These are phyloP conservation scores for Drosophila longiperda DNA, from an alignment of 2,888 invertebrate genomes.

Conservation along the genomic window DNA sequence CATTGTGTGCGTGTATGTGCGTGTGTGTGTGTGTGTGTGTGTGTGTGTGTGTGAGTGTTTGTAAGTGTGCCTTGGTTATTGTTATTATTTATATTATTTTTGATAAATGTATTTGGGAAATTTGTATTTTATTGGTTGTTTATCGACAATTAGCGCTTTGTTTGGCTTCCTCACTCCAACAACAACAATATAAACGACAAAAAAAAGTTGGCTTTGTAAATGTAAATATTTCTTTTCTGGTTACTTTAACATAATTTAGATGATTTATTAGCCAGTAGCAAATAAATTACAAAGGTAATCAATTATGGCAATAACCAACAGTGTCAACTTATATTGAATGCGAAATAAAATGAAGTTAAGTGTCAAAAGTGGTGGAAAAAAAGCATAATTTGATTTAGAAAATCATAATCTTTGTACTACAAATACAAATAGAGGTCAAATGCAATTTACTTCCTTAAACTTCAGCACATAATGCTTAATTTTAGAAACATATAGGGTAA, in stretches of 20 bases:
- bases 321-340: constrained; percentile 2
- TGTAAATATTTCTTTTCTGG: constrained; percentile 48
- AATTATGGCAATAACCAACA: constrained; percentile 27
- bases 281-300: constrained; percentile 25
- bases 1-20: constrained; percentile 14
- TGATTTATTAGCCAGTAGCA: constrained; percentile 54
- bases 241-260: constrained; percentile 49
- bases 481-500: constrained; percentile 15
- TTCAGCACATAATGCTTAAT: constrained; percentile 9
- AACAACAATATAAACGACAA: neutral
- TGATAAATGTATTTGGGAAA: constrained; percentile 78
- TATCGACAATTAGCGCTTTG: constrained; percentile 79
- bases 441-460: constrained; percentile 22
- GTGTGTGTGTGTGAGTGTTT: constrained; percentile 43
- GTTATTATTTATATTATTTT: constrained; percentile 79
- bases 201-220: constrained; percentile 35
- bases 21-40: constrained; percentile 27
- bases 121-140: constrained; percentile 80
- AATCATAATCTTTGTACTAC: neutral
- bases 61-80: constrained; percentile 57
- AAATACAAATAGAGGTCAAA: neutral
- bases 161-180: constrained; percentile 50
- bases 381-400: neutral
- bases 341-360: neutral
- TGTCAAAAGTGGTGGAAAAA: neutral